phyloP scores from a whole-genome alignment of 2,113 vertebrate genomes.

The Phaetusa simplex region DNA sequence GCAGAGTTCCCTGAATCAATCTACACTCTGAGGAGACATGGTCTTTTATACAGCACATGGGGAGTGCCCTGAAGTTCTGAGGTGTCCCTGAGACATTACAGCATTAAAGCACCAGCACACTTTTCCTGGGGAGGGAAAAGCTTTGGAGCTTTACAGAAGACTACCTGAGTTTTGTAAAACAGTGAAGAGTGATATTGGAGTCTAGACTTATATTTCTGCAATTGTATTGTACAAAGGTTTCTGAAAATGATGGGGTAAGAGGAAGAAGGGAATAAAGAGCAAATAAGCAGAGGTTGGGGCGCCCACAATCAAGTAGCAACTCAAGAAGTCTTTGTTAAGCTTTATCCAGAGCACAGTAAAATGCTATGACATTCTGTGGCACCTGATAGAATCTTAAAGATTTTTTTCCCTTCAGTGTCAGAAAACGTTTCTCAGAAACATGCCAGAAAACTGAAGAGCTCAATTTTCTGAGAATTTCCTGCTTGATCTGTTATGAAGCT shows the following conservation, averaged over 20 bases:
- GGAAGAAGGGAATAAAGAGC: neutral
- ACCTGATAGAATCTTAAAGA: neutral
- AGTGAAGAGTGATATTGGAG: neutral
- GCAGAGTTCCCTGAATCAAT: neutral
- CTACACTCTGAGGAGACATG: conserved; percentile 45
- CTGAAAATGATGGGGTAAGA: neutral
- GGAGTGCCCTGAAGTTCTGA: neutral
- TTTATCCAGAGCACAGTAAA: neutral
- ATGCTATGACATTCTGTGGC: neutral
- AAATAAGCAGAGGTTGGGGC: neutral
- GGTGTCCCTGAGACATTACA: conserved; percentile 62
- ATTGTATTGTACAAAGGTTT: neutral
- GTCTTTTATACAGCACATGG: neutral
- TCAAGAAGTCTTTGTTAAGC: neutral
- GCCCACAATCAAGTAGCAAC: neutral
- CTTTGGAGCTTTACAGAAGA: neutral
- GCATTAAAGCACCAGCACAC: conserved; percentile 30
- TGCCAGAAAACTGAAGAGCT: neutral
- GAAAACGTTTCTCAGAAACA: neutral
- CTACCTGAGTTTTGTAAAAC: conserved; percentile 48
- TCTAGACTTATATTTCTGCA: neutral
- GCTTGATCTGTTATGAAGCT: neutral
- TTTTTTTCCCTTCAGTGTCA: neutral
- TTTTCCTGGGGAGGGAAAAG: conserved; percentile 14
- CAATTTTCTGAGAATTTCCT: neutral